Evolutionary conservation across 2,113 vertebrate species (phyloP).

Genomic region (Cyrtonyx montezumae): DNA sequence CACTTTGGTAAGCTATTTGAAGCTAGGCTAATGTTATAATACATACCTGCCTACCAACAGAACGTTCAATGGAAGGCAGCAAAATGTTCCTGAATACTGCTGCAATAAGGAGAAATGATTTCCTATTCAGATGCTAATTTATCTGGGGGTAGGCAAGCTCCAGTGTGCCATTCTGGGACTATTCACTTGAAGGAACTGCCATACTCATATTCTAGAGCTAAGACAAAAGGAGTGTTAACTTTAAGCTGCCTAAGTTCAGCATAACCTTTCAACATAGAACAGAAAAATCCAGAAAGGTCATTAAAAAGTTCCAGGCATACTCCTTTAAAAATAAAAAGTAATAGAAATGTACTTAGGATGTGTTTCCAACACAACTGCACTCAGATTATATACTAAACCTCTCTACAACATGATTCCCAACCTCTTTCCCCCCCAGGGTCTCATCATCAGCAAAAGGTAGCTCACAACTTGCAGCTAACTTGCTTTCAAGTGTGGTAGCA

Average conservation of each 20-base stretch:
- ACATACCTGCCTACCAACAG: conserved; percentile 14
- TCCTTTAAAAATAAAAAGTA: neutral
- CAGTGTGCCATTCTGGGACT: neutral
- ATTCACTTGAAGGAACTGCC: neutral
- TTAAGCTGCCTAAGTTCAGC: neutral
- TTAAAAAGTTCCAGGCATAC: neutral
- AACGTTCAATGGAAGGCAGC: neutral
- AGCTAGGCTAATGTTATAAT: conserved; percentile 8
- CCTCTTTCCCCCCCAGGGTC: neutral
- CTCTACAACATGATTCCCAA: neutral
- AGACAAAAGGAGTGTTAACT: neutral
- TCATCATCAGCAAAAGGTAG: neutral
- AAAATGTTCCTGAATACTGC: neutral
- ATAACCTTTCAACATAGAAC: neutral
- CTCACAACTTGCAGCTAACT: neutral
- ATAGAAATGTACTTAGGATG: neutral
- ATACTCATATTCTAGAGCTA: neutral
- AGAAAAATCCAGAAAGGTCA: neutral
- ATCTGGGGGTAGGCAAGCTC: neutral
- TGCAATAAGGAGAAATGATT: neutral
- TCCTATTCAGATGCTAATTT: neutral
- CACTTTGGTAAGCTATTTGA: conserved; percentile 9
- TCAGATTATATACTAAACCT: neutral
- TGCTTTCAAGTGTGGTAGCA: neutral
- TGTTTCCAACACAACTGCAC: rapidly evolving